Base-by-base conservation (phyloP, 30 jellyfish, hydroid and myxozoan species). In the Pelagia noctiluca region DNA sequence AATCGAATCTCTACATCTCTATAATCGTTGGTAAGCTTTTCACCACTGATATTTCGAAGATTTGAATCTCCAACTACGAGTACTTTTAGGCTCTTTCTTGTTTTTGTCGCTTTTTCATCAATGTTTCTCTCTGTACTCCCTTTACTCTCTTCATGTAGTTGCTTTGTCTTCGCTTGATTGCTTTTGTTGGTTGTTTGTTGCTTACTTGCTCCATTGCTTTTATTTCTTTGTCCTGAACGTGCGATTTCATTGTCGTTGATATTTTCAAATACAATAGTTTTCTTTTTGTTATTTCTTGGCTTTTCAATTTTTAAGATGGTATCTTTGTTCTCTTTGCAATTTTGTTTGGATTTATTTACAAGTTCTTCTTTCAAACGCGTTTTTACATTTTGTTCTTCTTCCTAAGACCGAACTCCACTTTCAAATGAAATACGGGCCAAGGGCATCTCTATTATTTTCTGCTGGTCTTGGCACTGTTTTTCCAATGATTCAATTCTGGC, bases 1-100 rank as follows among this genome's bases (percentile, higher is more conserved):
- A n/a, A n/a, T n/a, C n/a, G n/a, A n/a, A 64, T 22, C 32, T 64
- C 78, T 53, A 64, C 78, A n/a, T 64, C 78, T 31, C 78, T 64
- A 31, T 64, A 31, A 11, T 64, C 78, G 29, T 64, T 64, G 11
- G 78, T 2, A 31, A 64, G 78, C 78, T 11, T 64, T 31, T 64
- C 78, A 10, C 50, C 78, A 7, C 29, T 64, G 78, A 28, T 53
- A 28, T 64, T 64, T 64, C 78, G 23, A 2, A 64, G 50, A 64
- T 64, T 64, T 3, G 78, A 64, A 31, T 64, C 78, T 22, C 78
- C 78, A 31, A 28, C 78, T 64, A 64, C 5, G 29, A 64, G 50
- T 19, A 64, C 22, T 64, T 31, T 64, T 64, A 11, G 32, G 54
- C 52, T 64, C 32, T 64, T 11, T 64, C 78, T 16, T 64, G 78